A percentile compares a stretch with the other conserved stretches of the same genome.
phyloP scores from a whole-genome alignment of 2,797 vertebrate genomes.

The Tachyglossus aculeatus region DNA sequence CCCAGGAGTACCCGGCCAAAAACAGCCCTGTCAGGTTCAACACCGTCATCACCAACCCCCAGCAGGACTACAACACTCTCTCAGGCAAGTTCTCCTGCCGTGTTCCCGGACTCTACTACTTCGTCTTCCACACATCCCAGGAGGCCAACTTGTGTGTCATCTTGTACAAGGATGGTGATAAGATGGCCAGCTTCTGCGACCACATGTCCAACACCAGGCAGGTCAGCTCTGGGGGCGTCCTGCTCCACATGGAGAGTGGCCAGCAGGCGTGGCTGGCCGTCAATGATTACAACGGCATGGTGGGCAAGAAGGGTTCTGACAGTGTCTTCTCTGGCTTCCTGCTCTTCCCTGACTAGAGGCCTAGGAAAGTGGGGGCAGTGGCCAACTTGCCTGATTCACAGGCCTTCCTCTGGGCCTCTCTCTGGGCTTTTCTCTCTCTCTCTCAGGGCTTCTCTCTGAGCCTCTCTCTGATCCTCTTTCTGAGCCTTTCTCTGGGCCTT shows the following conservation, averaged over 20 bases:
- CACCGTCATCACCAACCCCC: constrained; percentile 68
- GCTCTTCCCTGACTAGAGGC: constrained; percentile 75
- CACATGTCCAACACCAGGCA: constrained; percentile 72
- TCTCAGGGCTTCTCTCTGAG: neutral
- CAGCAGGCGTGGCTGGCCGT: constrained; percentile 77
- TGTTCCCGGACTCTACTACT: constrained; percentile 81
- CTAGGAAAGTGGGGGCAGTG: neutral
- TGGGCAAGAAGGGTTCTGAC: constrained; percentile 65
- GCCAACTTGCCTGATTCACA: neutral
- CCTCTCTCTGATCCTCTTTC: no score
- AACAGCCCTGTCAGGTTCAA: constrained; percentile 70
- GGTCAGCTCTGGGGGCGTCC: constrained; percentile 77
- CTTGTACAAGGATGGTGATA: constrained; percentile 32
- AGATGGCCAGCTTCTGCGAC: constrained; percentile 78
- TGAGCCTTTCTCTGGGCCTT: no score
- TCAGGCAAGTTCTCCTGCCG: constrained; percentile 79
- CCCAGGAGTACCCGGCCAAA: constrained; percentile 8
- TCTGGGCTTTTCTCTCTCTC: fast-evolving
- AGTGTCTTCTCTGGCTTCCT: constrained; percentile 86
- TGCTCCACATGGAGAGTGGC: constrained; percentile 57
- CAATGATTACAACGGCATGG: constrained; percentile 79
- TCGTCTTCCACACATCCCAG: constrained; percentile 72
- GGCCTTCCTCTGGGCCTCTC: fast-evolving
- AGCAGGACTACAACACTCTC: constrained; percentile 63
- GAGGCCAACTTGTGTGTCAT: constrained; percentile 71